Conservation (phyloP, 2,797 vertebrate genomes). For the Coregonus sp. region DNA sequence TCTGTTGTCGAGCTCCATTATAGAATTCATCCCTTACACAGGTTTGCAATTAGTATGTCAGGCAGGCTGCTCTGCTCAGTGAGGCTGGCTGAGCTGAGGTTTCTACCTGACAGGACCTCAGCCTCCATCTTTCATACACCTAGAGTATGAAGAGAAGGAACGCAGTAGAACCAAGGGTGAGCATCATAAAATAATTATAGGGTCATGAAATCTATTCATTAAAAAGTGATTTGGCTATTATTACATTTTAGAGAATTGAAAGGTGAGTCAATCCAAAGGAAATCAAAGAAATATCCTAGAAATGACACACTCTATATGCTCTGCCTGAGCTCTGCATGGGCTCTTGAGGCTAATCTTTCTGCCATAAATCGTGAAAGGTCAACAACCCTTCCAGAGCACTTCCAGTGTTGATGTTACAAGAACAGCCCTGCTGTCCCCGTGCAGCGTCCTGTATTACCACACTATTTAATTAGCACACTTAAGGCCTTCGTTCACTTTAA, state of each 20-base stretch:
- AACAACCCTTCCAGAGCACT: constrained; percentile 58
- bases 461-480: constrained; percentile 79
- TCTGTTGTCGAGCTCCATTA: constrained; percentile 52
- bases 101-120: constrained; percentile 49
- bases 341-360: constrained; percentile 19
- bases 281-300: constrained; percentile 10
- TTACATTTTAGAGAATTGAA: too few relatives aligned
- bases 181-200: constrained; percentile 12
- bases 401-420: constrained; percentile 59
- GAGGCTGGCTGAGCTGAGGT: constrained; percentile 11
- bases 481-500: constrained; percentile 40
- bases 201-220: background rate
- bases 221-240: background rate
- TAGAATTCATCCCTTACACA: constrained; percentile 54
- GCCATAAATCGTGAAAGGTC: constrained; percentile 69
- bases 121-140: constrained; percentile 45
- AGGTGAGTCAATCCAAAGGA: background rate
- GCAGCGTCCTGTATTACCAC: constrained; percentile 57
- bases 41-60: constrained; percentile 69
- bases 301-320: constrained; percentile 32
- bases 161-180: constrained; percentile 10
- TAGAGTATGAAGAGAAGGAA: background rate
- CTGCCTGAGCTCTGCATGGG: constrained; percentile 8
- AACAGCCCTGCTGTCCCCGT: constrained; percentile 50
- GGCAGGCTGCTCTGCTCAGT: constrained; percentile 30